phyloP scores from a whole-genome alignment of 2,113 vertebrate species.

The Heterotilapia buettikoferi region DNA sequence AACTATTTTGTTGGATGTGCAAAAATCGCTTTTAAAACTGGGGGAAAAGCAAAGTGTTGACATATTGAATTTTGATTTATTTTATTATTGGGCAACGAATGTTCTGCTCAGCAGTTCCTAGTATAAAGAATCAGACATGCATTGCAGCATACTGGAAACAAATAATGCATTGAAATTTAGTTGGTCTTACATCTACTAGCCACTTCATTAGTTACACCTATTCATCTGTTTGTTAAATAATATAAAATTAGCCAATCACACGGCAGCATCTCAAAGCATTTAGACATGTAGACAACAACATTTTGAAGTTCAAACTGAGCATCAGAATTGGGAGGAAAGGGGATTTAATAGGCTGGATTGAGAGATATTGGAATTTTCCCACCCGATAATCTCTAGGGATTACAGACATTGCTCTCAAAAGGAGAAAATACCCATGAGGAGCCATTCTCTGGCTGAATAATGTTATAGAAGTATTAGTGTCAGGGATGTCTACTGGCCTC shows the following conservation, averaged over 20 bases:
- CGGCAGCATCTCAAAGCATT: neutral
- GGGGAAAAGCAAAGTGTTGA: rapidly evolving
- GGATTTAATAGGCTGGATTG: neutral
- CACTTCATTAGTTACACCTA: neutral
- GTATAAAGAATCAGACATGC: neutral
- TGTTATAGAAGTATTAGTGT: neutral
- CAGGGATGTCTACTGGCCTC: neutral
- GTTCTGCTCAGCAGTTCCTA: neutral
- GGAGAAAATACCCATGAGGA: neutral
- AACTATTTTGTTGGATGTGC: neutral
- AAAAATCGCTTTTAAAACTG: neutral
- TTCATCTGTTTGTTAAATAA: neutral
- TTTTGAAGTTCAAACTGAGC: neutral
- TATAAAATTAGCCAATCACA: neutral
- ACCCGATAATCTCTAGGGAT: neutral
- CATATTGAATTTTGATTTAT: neutral
- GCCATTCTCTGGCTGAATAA: neutral
- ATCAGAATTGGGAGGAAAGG: neutral
- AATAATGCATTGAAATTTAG: neutral
- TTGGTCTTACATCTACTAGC: neutral
- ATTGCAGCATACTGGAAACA: neutral
- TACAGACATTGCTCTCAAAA: neutral
- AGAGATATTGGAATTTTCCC: neutral
- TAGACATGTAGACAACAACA: neutral
- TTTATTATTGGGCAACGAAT: neutral